Evolutionary conservation across 2,888 invertebrate species (phyloP).

Genomic region (Strigamia crassipes): DNA sequence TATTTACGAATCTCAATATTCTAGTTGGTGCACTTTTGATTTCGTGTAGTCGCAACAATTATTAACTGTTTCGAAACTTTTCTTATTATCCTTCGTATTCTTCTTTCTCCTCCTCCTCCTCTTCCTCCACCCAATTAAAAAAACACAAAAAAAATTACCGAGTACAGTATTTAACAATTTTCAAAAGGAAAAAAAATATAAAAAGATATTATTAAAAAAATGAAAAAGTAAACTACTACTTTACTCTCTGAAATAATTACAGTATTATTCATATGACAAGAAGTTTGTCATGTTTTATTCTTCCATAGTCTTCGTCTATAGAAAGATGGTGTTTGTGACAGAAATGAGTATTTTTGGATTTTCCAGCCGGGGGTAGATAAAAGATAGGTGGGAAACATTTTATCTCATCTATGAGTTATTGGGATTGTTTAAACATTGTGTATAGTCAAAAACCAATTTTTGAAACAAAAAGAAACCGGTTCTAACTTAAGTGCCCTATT

Average conservation of each 20-base stretch:
- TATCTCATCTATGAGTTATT: conserved; percentile 16
- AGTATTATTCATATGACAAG: conserved; percentile 21
- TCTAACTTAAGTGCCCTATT: conserved; percentile 21
- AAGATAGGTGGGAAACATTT: neutral
- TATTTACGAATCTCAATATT: neutral
- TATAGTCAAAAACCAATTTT: conserved; percentile 6
- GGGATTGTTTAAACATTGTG: conserved; percentile 21
- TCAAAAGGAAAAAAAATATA: neutral
- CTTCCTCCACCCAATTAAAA: conserved; percentile 8
- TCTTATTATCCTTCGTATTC: neutral
- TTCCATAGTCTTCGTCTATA: conserved; percentile 21
- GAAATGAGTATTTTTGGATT: conserved; percentile 21
- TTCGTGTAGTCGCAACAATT: neutral
- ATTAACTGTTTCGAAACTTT: neutral
- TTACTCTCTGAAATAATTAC: conserved; percentile 16
- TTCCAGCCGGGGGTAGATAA: conserved; percentile 14
- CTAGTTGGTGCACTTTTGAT: neutral
- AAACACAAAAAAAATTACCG: neutral
- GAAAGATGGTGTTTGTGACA: conserved; percentile 16
- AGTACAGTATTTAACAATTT: conserved; percentile 21
- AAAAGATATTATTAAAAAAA: neutral
- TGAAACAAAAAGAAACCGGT: conserved; percentile 15
- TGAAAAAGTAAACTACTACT: conserved; percentile 7
- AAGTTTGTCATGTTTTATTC: conserved; percentile 21
- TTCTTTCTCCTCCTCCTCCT: neutral